These are phyloP conservation scores for Poecilia gillii DNA, from an alignment of 2,797 vertebrate genomes.

Conservation along the genomic window DNA sequence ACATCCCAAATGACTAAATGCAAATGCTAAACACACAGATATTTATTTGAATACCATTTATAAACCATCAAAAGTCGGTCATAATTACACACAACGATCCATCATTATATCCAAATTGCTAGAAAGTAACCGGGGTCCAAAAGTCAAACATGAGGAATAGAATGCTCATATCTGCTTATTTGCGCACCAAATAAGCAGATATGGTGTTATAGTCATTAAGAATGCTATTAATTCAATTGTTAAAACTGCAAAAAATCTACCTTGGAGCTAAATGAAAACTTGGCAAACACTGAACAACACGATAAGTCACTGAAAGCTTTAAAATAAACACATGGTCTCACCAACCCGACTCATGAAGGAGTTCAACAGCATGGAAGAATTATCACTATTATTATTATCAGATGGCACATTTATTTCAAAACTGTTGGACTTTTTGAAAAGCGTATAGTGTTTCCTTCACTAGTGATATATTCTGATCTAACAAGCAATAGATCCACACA, in stretches of 20 bases:
- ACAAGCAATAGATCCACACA: conserved; percentile 37
- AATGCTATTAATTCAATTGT: background rate
- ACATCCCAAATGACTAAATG: background rate
- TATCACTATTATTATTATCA: conserved; percentile 11
- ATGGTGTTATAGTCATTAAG: too few species aligned
- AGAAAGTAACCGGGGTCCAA: background rate
- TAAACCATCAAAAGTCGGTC: background rate
- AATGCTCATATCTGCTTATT: too few species aligned
- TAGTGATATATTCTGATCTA: conserved; percentile 27
- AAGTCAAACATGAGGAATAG: background rate
- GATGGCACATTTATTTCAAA: background rate
- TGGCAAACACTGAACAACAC: background rate
- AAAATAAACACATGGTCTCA: background rate
- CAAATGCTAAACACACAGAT: background rate
- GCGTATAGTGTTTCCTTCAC: conserved; percentile 8
- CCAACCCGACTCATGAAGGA: background rate
- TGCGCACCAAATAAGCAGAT: background rate
- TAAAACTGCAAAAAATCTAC: background rate
- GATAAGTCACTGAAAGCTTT: background rate
- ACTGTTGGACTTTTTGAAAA: background rate
- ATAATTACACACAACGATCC: background rate
- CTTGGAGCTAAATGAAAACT: background rate
- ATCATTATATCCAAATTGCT: background rate
- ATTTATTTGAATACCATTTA: background rate
- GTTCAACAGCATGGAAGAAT: background rate